A percentile compares a stretch with the other conserved stretches of the same genome.
Conservation (phyloP, 2,797 vertebrate genomes). For the Sarcoramphus papa region DNA sequence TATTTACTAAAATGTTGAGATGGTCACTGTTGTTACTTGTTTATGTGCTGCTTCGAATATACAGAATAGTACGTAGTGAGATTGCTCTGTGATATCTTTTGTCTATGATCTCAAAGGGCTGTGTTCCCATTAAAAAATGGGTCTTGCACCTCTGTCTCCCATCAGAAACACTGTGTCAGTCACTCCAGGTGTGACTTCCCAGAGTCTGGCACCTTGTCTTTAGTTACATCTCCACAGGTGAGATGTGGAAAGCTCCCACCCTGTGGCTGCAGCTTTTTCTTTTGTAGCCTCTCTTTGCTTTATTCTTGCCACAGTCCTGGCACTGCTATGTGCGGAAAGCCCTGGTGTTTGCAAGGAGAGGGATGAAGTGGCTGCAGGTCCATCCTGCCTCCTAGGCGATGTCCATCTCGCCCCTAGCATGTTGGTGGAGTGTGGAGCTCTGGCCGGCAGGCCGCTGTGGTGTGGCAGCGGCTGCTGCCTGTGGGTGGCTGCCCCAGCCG, state of each 20-base stretch:
- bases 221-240: background rate
- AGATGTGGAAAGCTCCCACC: background rate
- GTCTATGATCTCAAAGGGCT: background rate
- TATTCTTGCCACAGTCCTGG: background rate
- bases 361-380: background rate
- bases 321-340: background rate
- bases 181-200: background rate
- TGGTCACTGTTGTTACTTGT: background rate
- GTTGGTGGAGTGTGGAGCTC: background rate
- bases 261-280: background rate
- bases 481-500: background rate
- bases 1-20: background rate
- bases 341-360: background rate
- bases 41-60: background rate
- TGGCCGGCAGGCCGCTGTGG: background rate
- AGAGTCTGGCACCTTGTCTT: background rate
- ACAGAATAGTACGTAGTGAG: background rate
- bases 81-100: background rate
- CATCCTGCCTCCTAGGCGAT: background rate
- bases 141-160: background rate
- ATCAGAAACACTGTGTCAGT: background rate
- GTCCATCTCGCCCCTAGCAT: accelerated
- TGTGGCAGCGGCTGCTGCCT: background rate
- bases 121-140: background rate
- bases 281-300: background rate